Percentiles rank a stretch among this genome's conserved stretches.
Evolutionary conservation across 2,888 invertebrate genomes (phyloP).

Genomic region (Synergus japonicus): DNA sequence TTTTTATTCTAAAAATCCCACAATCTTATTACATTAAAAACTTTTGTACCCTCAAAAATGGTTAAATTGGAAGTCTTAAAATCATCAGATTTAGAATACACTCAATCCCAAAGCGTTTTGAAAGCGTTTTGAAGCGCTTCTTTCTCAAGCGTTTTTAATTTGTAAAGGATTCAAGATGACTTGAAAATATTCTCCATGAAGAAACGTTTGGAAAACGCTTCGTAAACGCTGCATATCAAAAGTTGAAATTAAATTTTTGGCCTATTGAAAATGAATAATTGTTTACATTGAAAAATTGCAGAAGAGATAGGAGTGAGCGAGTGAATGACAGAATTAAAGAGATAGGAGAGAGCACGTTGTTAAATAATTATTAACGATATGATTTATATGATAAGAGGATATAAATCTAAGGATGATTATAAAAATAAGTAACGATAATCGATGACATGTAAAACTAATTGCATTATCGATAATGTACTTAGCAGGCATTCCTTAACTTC

Average conservation of each 20-base stretch:
- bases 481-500: conserved; percentile 21
- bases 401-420: conserved; percentile 24
- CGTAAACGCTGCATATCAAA: too few species aligned
- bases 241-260: background rate
- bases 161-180: background rate
- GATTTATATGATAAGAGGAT: conserved; percentile 10
- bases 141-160: background rate
- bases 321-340: conserved; percentile 18
- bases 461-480: conserved; percentile 28
- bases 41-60: too few species aligned
- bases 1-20: too few species aligned
- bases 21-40: too few species aligned
- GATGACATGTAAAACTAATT: conserved; percentile 21
- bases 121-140: background rate
- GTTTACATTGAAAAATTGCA: background rate
- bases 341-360: conserved; percentile 25
- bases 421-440: conserved; percentile 16
- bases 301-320: background rate
- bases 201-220: too few species aligned
- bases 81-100: too few species aligned
- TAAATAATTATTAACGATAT: conserved; percentile 29
- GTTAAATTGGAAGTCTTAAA: too few species aligned
- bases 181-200: background rate
- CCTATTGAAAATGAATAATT: background rate
- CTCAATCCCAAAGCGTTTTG: background rate